Percentiles rank a stretch among this genome's conserved stretches.
These are phyloP conservation scores for Orius insidiosus DNA, from an alignment of 1,140 invertebrate genomes.

Conservation along the genomic window DNA sequence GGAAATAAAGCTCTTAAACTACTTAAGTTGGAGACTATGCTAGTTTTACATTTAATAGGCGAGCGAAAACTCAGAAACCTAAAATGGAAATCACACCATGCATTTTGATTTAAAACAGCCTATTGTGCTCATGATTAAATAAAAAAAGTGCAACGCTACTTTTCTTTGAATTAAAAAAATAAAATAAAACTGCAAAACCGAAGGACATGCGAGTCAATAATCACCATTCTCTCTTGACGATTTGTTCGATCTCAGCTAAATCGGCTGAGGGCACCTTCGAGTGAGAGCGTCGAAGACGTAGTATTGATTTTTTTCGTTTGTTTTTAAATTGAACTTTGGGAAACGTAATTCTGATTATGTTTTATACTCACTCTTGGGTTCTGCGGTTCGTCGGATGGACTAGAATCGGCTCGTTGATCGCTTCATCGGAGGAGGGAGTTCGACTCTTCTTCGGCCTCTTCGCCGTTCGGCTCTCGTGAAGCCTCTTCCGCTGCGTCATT, in stretches of 20 bases:
- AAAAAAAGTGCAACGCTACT: slow-evolving; percentile 24
- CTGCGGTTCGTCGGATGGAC: slow-evolving; percentile 39
- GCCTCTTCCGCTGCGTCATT: slow-evolving; percentile 22
- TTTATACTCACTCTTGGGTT: slow-evolving; percentile 40
- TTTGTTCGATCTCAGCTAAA: slow-evolving; percentile 85
- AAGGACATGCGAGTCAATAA: slow-evolving; percentile 1
- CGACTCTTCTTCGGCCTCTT: slow-evolving; percentile 54
- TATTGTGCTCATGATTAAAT: slow-evolving; percentile 5
- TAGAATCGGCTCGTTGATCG: slow-evolving; percentile 62
- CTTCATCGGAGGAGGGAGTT: slow-evolving; percentile 89
- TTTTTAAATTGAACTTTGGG: neutral
- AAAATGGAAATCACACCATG: slow-evolving; percentile 1
- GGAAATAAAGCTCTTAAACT: too few relatives aligned
- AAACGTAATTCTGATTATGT: slow-evolving; percentile 2
- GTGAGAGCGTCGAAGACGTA: slow-evolving; percentile 49
- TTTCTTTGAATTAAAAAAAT: too few relatives aligned
- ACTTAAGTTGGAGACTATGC: too few relatives aligned
- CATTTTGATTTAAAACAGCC: too few relatives aligned
- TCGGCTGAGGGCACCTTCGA: slow-evolving; percentile 61
- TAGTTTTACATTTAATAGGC: neutral
- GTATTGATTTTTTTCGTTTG: neutral
- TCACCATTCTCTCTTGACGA: slow-evolving; percentile 83
- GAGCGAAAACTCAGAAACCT: neutral
- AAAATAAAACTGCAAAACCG: neutral
- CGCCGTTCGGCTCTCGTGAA: slow-evolving; percentile 33